Conservation (phyloP, 1,140 invertebrate genomes). For the Battus philenor region DNA sequence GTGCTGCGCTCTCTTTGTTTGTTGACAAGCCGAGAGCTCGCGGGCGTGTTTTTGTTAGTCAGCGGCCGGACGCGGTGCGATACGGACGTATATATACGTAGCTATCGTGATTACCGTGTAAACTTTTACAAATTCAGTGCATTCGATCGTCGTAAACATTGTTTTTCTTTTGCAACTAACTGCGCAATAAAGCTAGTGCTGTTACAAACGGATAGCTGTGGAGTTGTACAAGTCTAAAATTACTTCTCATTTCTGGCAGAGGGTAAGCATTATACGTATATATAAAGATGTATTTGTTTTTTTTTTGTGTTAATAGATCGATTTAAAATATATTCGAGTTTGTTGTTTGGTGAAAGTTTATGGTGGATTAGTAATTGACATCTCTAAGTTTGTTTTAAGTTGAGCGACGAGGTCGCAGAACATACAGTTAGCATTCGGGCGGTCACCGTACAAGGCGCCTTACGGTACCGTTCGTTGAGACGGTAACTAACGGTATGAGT, state of each 20-base stretch:
- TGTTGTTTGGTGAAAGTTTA: too few relatives aligned
- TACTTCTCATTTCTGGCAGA: conserved; percentile 41
- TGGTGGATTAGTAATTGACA: conserved; percentile 24
- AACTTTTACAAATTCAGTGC: conserved; percentile 43
- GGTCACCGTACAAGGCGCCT: conserved; percentile 35
- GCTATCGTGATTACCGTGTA: conserved; percentile 33
- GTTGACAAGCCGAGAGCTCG: conserved; percentile 61
- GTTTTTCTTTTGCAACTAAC: conserved; percentile 30
- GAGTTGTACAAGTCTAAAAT: conserved; percentile 40
- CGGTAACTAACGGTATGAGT: conserved; percentile 11
- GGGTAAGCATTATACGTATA: conserved; percentile 33
- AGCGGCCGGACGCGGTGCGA: conserved; percentile 37
- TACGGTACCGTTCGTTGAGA: conserved; percentile 44
- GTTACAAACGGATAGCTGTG: conserved; percentile 26
- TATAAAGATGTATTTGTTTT: background rate
- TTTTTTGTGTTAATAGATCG: background rate
- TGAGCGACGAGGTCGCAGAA: conserved; percentile 12
- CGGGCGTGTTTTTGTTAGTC: conserved; percentile 32
- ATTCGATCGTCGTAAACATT: conserved; percentile 30
- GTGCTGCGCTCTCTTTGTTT: conserved; percentile 68
- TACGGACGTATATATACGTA: conserved; percentile 28
- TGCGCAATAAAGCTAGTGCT: conserved; percentile 40
- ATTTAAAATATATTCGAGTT: too few relatives aligned
- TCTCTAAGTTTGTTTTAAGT: too few relatives aligned
- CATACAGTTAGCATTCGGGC: conserved; percentile 53